A percentile compares a stretch with the other conserved stretches of the same genome.
These are phyloP conservation scores for Pachypanchax playfairii DNA, from an alignment of 2,113 vertebrate species.

Conservation along the genomic window DNA sequence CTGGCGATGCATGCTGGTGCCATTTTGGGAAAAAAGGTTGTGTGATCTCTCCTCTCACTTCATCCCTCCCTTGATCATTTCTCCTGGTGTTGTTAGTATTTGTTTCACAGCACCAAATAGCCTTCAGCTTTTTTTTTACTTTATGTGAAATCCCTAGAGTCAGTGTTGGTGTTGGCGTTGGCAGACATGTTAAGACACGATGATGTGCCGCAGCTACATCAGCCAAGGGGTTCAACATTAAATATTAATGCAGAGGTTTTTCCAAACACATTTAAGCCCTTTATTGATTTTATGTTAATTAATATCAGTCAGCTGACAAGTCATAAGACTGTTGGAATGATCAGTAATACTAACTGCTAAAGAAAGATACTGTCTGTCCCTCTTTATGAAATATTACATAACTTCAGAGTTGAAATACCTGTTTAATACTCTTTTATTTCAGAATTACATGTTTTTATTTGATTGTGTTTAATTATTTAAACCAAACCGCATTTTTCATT, in stretches of 20 bases:
- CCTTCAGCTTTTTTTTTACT: conserved; percentile 26
- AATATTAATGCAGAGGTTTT: conserved; percentile 25
- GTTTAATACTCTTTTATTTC: background rate
- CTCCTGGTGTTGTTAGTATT: conserved; percentile 1
- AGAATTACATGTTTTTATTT: too few species aligned
- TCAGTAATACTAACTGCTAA: too few species aligned
- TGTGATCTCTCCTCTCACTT: conserved; percentile 39
- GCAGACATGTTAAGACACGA: conserved; percentile 4
- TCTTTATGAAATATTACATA: too few species aligned
- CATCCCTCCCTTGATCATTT: conserved; percentile 5
- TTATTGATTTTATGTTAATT: conserved; percentile 26
- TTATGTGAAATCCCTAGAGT: conserved; percentile 16
- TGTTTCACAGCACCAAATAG: conserved; percentile 24
- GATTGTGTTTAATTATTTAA: too few species aligned
- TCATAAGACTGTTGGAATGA: too few species aligned
- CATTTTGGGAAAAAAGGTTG: conserved; percentile 55
- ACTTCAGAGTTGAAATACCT: background rate
- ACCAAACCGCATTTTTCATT: too few species aligned
- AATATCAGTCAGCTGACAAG: too few species aligned
- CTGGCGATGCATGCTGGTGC: conserved; percentile 31
- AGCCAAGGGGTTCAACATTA: conserved; percentile 8
- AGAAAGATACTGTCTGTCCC: too few species aligned
- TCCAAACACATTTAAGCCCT: conserved; percentile 2
- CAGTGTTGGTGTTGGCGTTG: conserved; percentile 6
- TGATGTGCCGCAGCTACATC: conserved; percentile 6